Conservation (phyloP, 2,797 vertebrate species). For the Cetoscarus ocellatus region DNA sequence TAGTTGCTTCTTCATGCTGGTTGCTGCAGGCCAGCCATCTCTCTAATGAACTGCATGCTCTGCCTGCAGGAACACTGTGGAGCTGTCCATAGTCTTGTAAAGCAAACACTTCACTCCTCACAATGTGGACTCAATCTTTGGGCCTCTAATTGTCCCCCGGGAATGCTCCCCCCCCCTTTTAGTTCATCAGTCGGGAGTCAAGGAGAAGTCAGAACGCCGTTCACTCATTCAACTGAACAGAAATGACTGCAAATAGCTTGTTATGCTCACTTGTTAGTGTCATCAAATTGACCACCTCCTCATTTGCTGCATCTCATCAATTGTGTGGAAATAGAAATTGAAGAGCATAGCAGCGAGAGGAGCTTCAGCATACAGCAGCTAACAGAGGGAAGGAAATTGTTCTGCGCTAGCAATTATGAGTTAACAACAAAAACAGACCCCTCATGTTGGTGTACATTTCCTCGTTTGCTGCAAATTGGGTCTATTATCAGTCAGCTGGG, state of each 20-base stretch:
- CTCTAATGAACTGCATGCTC: slow-evolving; percentile 79
- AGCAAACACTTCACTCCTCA: slow-evolving; percentile 66
- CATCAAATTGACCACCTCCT: slow-evolving; percentile 58
- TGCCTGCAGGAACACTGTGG: slow-evolving; percentile 58
- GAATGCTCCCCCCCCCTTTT: slow-evolving; percentile 68
- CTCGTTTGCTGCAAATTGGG: not conserved
- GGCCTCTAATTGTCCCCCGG: slow-evolving; percentile 77
- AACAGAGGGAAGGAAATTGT: not conserved
- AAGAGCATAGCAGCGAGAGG: slow-evolving; percentile 43
- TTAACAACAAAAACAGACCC: not conserved
- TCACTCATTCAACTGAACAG: slow-evolving; percentile 57
- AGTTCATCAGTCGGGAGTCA: slow-evolving; percentile 69
- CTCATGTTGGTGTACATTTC: not conserved
- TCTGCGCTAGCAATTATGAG: not conserved
- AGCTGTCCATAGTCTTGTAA: slow-evolving; percentile 77
- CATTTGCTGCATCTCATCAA: slow-evolving; percentile 34
- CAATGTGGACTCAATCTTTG: slow-evolving; percentile 54
- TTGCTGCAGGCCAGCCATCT: slow-evolving; percentile 77
- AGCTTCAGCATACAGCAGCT: slow-evolving; percentile 34
- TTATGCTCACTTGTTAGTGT: slow-evolving; percentile 66
- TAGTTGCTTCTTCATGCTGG: slow-evolving; percentile 51
- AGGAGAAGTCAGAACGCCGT: slow-evolving; percentile 69
- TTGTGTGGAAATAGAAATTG: slow-evolving; percentile 36
- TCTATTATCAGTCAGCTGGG: not conserved
- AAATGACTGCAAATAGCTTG: slow-evolving; percentile 40